A percentile compares a stretch with the other conserved stretches of the same genome.
Conservation (phyloP, 2,797 vertebrate genomes). For the Pantherophis alleghaniensis region DNA sequence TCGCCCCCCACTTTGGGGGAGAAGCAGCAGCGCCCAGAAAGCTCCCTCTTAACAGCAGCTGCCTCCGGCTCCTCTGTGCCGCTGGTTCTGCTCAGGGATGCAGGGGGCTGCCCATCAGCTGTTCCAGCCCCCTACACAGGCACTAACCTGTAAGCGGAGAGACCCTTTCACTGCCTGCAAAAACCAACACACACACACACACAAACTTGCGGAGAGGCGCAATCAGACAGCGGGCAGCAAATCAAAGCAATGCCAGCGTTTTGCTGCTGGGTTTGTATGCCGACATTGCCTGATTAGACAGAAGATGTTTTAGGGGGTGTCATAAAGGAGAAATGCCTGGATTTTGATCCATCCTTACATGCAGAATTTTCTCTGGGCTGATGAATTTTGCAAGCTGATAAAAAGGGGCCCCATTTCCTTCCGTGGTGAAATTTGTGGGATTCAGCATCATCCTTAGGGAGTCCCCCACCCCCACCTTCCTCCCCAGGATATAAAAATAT, state of each 20-base stretch:
- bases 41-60: not conserved
- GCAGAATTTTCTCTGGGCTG: not conserved
- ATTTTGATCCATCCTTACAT: not conserved
- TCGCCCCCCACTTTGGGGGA: not conserved
- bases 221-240: not conserved
- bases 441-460: not conserved
- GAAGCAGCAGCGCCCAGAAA: not conserved
- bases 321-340: not conserved
- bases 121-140: slow-evolving; percentile 1
- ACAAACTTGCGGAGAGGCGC: not conserved
- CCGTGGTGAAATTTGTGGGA: not conserved
- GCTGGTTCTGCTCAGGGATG: slow-evolving; percentile 31
- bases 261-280: not conserved
- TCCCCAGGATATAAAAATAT: not conserved
- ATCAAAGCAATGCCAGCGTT: not conserved
- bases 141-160: slow-evolving; percentile 14
- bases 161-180: not conserved
- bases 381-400: not conserved
- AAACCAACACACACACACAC: not conserved
- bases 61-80: not conserved
- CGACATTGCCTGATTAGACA: not conserved
- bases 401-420: not conserved
- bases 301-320: not conserved
- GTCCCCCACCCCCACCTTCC: not conserved
- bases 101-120: slow-evolving; percentile 16